Percentiles rank a stretch among this genome's conserved stretches.
Conservation (phyloP, 2,888 invertebrate species). For the Agrochola litura region DNA sequence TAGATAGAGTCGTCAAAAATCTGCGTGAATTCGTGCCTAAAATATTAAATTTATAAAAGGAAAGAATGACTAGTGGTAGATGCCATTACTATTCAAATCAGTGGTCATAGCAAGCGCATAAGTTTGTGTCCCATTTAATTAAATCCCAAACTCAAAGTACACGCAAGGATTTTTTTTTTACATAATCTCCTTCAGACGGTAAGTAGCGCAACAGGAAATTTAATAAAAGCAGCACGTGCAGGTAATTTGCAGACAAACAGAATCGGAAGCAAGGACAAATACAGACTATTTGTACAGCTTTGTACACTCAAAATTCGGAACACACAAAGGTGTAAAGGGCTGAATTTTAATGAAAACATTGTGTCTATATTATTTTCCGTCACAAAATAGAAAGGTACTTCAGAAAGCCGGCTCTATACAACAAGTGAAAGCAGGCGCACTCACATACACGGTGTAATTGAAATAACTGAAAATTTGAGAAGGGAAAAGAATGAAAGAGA, state of each 20-base stretch:
- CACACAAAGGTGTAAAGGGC: constrained; percentile 30
- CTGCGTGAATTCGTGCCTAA: no score
- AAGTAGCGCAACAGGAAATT: constrained; percentile 17
- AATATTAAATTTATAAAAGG: no score
- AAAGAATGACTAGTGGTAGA: no score
- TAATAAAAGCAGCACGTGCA: constrained; percentile 21
- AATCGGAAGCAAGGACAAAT: constrained; percentile 4
- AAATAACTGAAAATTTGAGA: no score
- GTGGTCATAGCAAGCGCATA: no score
- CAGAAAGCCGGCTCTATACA: no score
- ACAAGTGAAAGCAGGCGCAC: no score
- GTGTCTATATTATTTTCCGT: constrained; percentile 3
- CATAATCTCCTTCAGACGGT: background rate
- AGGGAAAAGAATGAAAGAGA: no score
- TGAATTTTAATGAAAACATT: constrained; percentile 46
- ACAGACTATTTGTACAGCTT: constrained; percentile 27
- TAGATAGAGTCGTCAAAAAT: no score
- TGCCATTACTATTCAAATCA: no score
- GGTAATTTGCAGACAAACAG: constrained; percentile 25
- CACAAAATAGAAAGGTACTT: background rate
- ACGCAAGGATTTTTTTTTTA: constrained; percentile 12
- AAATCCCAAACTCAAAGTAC: background rate
- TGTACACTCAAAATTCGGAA: constrained; percentile 4
- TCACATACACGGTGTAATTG: no score
- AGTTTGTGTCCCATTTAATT: background rate